Evolutionary conservation across 2,888 invertebrate genomes (phyloP).

Genomic region (Phengaris arion): DNA sequence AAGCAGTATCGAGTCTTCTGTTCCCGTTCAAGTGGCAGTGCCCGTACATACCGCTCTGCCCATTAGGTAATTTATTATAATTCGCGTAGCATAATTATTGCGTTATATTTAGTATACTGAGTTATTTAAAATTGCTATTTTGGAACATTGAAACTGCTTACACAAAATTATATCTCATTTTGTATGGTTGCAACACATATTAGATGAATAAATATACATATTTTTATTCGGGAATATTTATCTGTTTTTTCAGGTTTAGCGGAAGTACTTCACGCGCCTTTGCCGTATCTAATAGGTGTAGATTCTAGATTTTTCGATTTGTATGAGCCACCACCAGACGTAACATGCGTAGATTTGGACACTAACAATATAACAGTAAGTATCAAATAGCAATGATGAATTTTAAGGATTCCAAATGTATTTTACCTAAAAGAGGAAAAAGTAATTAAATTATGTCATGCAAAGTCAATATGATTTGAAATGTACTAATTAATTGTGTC

Average conservation of each 20-base stretch:
- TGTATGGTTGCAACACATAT: no score
- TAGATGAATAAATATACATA: no score
- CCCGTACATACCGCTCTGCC: conserved; percentile 99
- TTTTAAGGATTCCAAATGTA: no score
- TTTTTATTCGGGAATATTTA: no score
- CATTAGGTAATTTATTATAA: conserved; percentile 82
- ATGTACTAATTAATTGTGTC: no score
- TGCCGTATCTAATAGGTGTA: conserved; percentile 98
- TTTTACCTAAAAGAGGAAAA: no score
- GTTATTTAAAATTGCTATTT: no score
- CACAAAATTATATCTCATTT: no score
- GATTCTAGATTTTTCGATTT: conserved; percentile 98
- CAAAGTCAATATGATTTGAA: no score
- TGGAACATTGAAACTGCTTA: no score
- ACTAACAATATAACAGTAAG: conserved; percentile 95
- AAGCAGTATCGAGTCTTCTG: conserved; percentile 95
- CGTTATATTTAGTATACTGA: background rate
- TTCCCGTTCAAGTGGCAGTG: conserved; percentile 99
- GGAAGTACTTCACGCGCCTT: conserved; percentile 97
- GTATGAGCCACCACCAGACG: conserved; percentile 97
- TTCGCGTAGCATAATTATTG: background rate
- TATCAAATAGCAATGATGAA: conserved; percentile 34
- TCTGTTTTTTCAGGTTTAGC: conserved; percentile 83
- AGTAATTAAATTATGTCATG: no score
- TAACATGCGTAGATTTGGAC: conserved; percentile 98